Base-by-base conservation (phyloP, 1,140 invertebrate genomes). In the Luehdorfia chinensis region DNA sequence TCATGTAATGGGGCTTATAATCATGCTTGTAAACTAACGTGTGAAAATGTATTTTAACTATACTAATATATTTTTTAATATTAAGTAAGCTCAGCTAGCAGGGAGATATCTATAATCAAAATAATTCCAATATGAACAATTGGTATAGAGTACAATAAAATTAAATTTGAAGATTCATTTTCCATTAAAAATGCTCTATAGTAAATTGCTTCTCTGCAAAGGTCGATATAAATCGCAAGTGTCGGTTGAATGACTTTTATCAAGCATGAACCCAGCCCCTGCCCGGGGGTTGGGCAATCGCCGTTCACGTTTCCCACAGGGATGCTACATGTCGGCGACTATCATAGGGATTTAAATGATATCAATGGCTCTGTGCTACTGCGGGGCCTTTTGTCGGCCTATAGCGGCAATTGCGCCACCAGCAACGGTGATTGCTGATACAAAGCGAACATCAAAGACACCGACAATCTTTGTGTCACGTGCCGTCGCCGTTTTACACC, bases 281-380 rank as follows among this genome's bases (percentile, higher is more conserved):
- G 19, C 13, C 14, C 13, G 39, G 37, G 31, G 45, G 31, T 13
- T 19, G 51, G 32, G 46, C 25, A 11, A 9, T 28, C n/a, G 52
- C 27, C 55, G 48, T 39, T 4, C 28, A 48, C 44, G 43, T 43
- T 71, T 69, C 57, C 45, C 62, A 73, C 56, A 61, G 72, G 70
- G 68, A 64, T 73, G 68, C 46, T 66, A 59, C 55, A 19, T 55
- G 62, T 58, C 75, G 75, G 75, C 58, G 50, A 45, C 47, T 36
- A 66, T 75, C 74, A 84, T 79, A 80, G 74, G 65, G 68, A 74
- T 78, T 72, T 69, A 68, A 78, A 76, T 77, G 65, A 74, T 79
- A 79, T 79, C 77, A 79, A 79, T 79, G 71, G 74, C 70, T 75
- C 71, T 74, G 62, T 66, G 77, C 80, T 81, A 79, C 80, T 68